Base-by-base conservation (phyloP, 2,113 vertebrate genomes). In the Egretta garzetta region DNA sequence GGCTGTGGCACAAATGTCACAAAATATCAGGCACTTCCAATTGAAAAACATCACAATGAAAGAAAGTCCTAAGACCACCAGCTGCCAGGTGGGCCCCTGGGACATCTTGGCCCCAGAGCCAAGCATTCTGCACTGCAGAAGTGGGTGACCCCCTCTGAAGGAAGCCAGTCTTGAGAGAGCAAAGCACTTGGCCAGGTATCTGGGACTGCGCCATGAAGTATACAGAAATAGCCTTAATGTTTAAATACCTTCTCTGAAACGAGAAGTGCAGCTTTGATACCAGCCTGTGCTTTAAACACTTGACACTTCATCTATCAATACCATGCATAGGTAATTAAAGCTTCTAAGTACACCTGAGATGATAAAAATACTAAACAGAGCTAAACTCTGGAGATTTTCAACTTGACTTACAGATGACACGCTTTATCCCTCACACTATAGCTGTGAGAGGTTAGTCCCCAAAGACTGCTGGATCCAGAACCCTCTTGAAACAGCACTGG, bases 81-180 rank as follows among this genome's bases (percentile, higher is more conserved):
- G 23, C 10, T 83, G 30, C 18, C 45, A 76, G 14, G 12, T 80
- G 35, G 14, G 18, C 6, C 21, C 27, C 21, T 63, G 39, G 23
- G 9, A 70, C 18, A 24, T 68, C 30, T 35, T 73, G 35, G 24
- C 26, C 52, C 24, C 24, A 75, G 58, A 60, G 30, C 28, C 26
- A 59, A 41, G 35, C 2, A 1, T 35, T 75, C 47, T 67, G 35
- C 22, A 35, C 3, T 0, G 0, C 20, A 66, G 41, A 39, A 13
- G 21, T 50, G 24, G 30, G 49, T 70, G 71, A 72, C 8, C 9
- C 7, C 4, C 13, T 87, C 27, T 79, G 60, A 56, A 86, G 58
- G 12, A 68, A 75, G 8, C 19, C 71, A 73, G 28, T 11, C 18
- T 64, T 62, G 30, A 35, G 33, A 71, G 35, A 77, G 21, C 12